These are phyloP conservation scores for Aotus griseimembra DNA, from an alignment of 2,797 vertebrate genomes.

Conservation along the genomic window DNA sequence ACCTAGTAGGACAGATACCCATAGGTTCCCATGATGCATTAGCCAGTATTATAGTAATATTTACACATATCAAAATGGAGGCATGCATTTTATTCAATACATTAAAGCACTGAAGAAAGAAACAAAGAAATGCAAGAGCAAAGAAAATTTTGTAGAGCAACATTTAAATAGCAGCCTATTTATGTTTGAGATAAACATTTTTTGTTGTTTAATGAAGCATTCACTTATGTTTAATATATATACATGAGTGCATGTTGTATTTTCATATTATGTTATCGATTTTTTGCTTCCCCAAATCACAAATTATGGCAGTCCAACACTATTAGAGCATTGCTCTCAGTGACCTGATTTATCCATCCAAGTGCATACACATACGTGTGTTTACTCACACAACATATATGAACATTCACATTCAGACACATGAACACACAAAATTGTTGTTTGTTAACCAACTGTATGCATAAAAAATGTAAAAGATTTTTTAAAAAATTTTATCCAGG, in stretches of 20 bases:
- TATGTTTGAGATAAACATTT: neutral
- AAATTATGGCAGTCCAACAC: neutral
- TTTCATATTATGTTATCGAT: neutral
- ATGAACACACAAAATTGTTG: neutral
- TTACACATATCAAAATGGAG: neutral
- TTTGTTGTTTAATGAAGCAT: neutral
- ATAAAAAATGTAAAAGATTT: accelerated
- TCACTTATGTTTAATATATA: neutral
- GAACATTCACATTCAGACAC: neutral
- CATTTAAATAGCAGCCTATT: neutral
- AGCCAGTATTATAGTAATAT: neutral
- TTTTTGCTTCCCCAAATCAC: neutral
- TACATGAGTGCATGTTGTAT: neutral
- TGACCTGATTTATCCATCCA: neutral
- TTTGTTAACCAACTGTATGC: neutral
- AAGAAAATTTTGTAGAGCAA: neutral
- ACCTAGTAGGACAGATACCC: neutral
- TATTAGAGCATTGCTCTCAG: neutral
- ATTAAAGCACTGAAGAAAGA: neutral
- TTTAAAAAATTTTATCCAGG: neutral
- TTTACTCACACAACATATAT: neutral
- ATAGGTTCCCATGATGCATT: neutral
- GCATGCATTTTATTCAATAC: neutral
- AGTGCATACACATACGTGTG: accelerated
- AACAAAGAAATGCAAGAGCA: neutral